Evolutionary conservation across 2,113 vertebrate species (phyloP).

Genomic region (Desmodus rotundus): DNA sequence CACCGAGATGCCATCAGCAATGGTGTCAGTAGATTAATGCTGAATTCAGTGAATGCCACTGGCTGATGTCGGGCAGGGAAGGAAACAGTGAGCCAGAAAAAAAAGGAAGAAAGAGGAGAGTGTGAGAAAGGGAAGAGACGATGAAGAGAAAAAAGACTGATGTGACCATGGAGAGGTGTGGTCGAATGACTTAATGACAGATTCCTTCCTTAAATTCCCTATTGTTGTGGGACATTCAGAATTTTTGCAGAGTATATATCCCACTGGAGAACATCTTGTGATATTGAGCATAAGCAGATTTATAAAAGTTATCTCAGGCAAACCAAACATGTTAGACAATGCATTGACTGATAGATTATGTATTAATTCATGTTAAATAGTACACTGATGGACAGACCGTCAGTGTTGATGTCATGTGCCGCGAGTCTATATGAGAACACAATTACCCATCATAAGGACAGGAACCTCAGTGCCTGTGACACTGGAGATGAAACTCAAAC

Average conservation of each 20-base stretch:
- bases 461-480: neutral
- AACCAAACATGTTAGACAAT: neutral
- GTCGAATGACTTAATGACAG: neutral
- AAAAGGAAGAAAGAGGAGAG: neutral
- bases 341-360: neutral
- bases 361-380: neutral
- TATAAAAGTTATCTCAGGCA: neutral
- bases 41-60: neutral
- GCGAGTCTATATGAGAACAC: neutral
- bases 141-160: neutral
- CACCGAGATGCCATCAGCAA: neutral
- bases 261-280: neutral
- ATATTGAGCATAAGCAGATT: neutral
- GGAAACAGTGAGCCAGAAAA: neutral
- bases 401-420: neutral
- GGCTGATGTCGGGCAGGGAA: neutral
- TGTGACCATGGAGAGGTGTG: neutral
- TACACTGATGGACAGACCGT: neutral
- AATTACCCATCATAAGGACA: neutral
- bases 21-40: neutral
- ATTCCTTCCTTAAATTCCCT: neutral
- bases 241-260: conserved; percentile 1
- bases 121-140: neutral
- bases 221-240: neutral
- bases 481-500: neutral